These are phyloP conservation scores for Geophilus truncorum DNA, from an alignment of 2,888 invertebrate species.

Conservation along the genomic window DNA sequence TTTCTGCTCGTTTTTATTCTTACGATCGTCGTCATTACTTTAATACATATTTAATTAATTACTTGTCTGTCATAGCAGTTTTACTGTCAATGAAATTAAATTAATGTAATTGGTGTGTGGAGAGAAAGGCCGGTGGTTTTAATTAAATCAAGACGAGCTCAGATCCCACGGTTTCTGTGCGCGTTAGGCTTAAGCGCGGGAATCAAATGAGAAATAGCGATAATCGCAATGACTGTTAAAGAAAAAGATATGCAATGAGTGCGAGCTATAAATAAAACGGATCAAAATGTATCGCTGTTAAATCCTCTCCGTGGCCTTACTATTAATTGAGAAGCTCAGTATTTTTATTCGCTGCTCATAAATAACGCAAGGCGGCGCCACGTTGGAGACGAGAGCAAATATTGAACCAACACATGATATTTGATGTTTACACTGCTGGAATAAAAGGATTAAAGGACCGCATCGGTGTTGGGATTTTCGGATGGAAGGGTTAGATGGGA, in stretches of 20 bases:
- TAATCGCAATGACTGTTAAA: too few relatives aligned
- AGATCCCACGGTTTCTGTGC: not conserved
- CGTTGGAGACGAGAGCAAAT: not conserved
- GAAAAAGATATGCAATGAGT: not conserved
- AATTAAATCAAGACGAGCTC: conserved; percentile 1
- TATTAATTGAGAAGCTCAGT: not conserved
- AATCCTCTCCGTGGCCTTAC: conserved; percentile 3
- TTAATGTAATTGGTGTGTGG: conserved; percentile 1
- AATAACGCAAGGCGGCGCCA: not conserved
- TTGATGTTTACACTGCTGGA: conserved; percentile 7
- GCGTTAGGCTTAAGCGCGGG: not conserved
- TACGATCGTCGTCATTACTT: not conserved
- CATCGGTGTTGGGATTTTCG: conserved; percentile 1
- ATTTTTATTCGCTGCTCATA: not conserved
- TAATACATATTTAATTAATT: not conserved
- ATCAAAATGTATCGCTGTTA: conserved; percentile 2
- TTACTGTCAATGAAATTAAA: not conserved
- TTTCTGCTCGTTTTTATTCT: not conserved
- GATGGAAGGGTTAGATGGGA: not conserved
- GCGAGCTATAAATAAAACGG: conserved; percentile 1
- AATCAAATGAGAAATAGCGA: not conserved
- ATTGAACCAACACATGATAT: conserved; percentile 17
- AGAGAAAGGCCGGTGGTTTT: not conserved
- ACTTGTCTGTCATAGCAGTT: not conserved
- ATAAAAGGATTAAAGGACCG: conserved; percentile 12